Evolutionary conservation across 2,888 invertebrate species (phyloP), one percentile per base, ranked within the genome.

Genomic region (Lycophotia porphyrea): DNA sequence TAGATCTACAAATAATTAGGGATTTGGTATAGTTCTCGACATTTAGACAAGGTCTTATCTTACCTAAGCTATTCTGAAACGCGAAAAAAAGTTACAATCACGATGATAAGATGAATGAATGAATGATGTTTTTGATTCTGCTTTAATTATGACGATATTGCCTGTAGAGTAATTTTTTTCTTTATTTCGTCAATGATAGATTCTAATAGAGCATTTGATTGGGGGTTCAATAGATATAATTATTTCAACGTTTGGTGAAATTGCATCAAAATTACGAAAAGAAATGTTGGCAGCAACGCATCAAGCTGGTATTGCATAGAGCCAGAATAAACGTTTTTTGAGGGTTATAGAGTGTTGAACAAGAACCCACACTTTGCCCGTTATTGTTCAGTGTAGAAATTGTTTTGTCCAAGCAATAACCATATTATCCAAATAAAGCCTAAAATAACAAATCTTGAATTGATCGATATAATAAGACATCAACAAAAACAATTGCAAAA

Each of bases 401-500:
- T 1, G n/a, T 74, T 49, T 76, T 39, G 36, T 36, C 5, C 7
- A 55, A 44, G n/a, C 36, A 77, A 47, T 44, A 39, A 55, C 34
- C 63, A 27, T 47, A 13, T 18, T 3, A 64, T 31, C 9, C 1
- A 8, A 74, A 58, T 11, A 7, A 64, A n/a, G 13, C 18, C n/a
- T n/a, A 24, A 42, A 78, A 36, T 44, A 18, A 77, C 31, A 11
- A 27, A 67, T 47, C 8, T 0, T 8, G 31, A 52, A 39, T 55
- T 49, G n/a, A 65, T 72, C 11, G 49, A 36, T 42, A 44, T 61
- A 66, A 67, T 42, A 18, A 27, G 15, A 72, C 4, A 24, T 9
- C 13, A 58, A 52, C n/a, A 49, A 69, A 71, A 60, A 61, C 47
- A 81, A 81, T 83, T 73, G 61, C 61, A 71, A 68, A 44, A 77